These are phyloP conservation scores for Callopanchax toddi DNA, from an alignment of 2,113 vertebrate species.

Conservation along the genomic window DNA sequence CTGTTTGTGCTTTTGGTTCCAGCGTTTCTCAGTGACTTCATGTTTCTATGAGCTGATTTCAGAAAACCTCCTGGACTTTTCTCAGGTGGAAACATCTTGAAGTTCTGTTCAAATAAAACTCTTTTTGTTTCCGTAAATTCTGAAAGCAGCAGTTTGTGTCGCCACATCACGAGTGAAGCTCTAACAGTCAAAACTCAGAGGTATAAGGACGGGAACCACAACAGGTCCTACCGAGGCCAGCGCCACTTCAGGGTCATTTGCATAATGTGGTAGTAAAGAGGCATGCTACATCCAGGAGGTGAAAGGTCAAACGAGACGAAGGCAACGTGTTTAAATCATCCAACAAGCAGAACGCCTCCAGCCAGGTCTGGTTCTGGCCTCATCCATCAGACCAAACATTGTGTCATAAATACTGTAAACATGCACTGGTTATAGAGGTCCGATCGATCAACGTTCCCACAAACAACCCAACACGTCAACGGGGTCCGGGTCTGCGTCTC, in stretches of 20 bases:
- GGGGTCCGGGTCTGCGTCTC: background rate
- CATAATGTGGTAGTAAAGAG: constrained; percentile 64
- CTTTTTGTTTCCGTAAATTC: no score
- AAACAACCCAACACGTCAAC: no score
- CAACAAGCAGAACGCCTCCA: background rate
- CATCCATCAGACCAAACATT: constrained; percentile 8
- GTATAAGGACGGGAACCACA: background rate
- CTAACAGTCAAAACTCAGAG: constrained; percentile 45
- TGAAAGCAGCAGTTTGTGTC: no score
- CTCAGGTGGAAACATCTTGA: background rate
- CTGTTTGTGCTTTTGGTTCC: no score
- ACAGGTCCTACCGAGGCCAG: constrained; percentile 8
- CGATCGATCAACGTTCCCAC: constrained; percentile 4
- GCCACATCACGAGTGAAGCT: background rate
- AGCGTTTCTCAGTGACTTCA: no score
- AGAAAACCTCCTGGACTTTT: constrained; percentile 14
- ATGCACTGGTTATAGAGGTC: constrained; percentile 54
- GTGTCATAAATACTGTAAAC: constrained; percentile 63
- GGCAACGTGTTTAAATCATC: background rate
- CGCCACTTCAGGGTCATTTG: constrained; percentile 26
- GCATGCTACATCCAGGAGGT: constrained; percentile 65
- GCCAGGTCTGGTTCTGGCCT: no score
- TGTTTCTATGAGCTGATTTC: no score
- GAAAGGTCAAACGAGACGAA: background rate
- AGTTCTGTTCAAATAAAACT: no score